Percentiles rank a stretch among this genome's conserved stretches.
These are phyloP conservation scores for Caenorhabditis afra DNA, from an alignment of 2,888 invertebrate species.

Conservation along the genomic window DNA sequence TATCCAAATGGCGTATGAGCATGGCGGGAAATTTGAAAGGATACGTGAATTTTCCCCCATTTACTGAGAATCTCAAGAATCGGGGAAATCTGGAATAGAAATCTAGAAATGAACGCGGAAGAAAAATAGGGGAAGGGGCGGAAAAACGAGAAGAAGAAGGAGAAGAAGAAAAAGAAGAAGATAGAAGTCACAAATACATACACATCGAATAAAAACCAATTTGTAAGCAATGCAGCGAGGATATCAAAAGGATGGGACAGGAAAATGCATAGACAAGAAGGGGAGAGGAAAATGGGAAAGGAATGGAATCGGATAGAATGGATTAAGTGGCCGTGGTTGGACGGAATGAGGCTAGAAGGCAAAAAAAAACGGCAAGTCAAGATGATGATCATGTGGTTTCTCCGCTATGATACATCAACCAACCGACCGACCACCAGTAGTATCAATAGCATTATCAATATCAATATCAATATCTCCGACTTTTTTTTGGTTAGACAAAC, in stretches of 20 bases:
- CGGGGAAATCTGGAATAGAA: not conserved
- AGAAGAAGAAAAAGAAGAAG: slow-evolving; percentile 1
- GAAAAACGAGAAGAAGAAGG: not conserved
- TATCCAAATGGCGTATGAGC: slow-evolving; percentile 21
- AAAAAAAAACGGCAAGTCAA: slow-evolving; percentile 30
- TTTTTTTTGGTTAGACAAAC: slow-evolving; percentile 2
- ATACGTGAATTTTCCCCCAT: slow-evolving; percentile 8
- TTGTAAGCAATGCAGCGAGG: slow-evolving; percentile 35
- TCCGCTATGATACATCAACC: slow-evolving; percentile 1
- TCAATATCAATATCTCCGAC: not conserved
- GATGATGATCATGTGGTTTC: slow-evolving; percentile 42
- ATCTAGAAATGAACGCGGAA: not conserved
- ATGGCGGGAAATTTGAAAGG: slow-evolving; percentile 16
- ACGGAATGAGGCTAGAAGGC: no score
- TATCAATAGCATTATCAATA: not conserved
- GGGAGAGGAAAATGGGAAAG: slow-evolving; percentile 3
- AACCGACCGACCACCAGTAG: slow-evolving; percentile 11
- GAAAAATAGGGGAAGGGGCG: no score
- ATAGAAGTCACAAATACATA: slow-evolving; percentile 15
- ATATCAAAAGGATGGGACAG: slow-evolving; percentile 33
- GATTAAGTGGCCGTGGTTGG: slow-evolving; percentile 32
- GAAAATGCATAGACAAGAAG: slow-evolving; percentile 2
- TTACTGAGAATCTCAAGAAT: not conserved
- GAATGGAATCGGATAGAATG: no score
- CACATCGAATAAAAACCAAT: slow-evolving; percentile 24